Evolutionary conservation across 2,797 vertebrate genomes (phyloP), one percentile per base, ranked within the genome.

Genomic region (Nannoperca australis): DNA sequence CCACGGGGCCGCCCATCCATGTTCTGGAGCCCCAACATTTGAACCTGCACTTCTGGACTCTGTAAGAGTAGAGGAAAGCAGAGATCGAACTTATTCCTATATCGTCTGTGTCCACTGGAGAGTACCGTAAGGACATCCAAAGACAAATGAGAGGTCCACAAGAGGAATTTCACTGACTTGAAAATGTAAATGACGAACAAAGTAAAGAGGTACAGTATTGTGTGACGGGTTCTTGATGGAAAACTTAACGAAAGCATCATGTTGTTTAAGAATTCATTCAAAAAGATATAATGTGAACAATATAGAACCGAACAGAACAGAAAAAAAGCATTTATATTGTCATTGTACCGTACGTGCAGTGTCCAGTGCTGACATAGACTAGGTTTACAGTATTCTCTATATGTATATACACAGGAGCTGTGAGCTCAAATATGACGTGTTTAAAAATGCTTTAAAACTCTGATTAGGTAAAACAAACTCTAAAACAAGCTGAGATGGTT

Each of bases 41-140:
- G 45, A 97, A 95, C 73, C 93, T 98, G 44, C 96, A 96, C 78
- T 94, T 98, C 79, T 97, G 97, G 97, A 95, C 97, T 85, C 94
- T 97, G 91, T 98, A 91, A 74, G 45, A 81, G 40, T 27, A 64
- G 27, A 61, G 10, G 1, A 55, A 49, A 62, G 47, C 32, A 79
- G 12, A 78, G 36, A 56, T 32, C 45, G 32, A 68, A 70, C 15
- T 30, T 13, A n/a, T 56, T 72, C 42, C 20, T 49, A 67, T 32
- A 32, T 18, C 1, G 1, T 64, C 63, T 49, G 49, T 40, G 79
- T 81, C 55, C 47, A 53, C 70, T 76, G 83, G 82, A 86, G 81
- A 69, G 47, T 65, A 63, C 15, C 22, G 27, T 44, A 17, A 78
- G 56, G 80, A 88, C 50, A 54, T 76, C 40, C 18, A 78, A 68